Evolutionary conservation across 2,888 invertebrate species (phyloP), one percentile per base, ranked within the genome.

Genomic region (Charanyca ferruginea): DNA sequence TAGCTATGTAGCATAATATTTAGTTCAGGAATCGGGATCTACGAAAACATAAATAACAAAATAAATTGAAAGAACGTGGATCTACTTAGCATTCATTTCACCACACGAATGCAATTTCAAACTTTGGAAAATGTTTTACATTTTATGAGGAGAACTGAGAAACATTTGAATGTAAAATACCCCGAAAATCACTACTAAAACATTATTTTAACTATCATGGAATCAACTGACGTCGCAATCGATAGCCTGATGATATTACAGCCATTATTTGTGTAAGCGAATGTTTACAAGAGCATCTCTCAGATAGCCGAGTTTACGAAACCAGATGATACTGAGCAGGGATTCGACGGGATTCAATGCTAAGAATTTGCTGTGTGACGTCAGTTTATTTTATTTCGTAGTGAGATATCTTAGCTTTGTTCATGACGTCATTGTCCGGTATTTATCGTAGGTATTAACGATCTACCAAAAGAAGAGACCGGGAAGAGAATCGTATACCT

Each of bases 281-380:
- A 80, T 82, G 84, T 83, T 83, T 83, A 83, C 73, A 69, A 67
- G 62, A 83, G 64, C 75, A 77, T 75, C 73, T 77, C 55, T 66
- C 67, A 73, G 64, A 69, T 64, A 72, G 66, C 60, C 13, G 47
- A 78, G 83, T 83, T 85, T 85, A 84, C 83, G 73, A 66, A 68
- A 74, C 71, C 55, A 53, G 66, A 74, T 80, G 81, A 84, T 83
- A 79, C 67, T 80, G 78, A 77, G 73, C 85, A 84, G 77, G 77
- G 74, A 76, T 82, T 71, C 66, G 54, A 38, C 55, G 75, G 55
- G 55, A 77, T 73, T 75, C 66, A 32, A 80, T 65, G 60, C 58
- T 57, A 38, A 51, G 64, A 77, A 73, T 65, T 55, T 23, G 49
- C 25, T 47, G 9, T 58, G 68, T 76, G 63, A 76, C 69, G 76